These are phyloP conservation scores for Charaxes varanes DNA, from an alignment of 1,140 invertebrate genomes.

Conservation along the genomic window DNA sequence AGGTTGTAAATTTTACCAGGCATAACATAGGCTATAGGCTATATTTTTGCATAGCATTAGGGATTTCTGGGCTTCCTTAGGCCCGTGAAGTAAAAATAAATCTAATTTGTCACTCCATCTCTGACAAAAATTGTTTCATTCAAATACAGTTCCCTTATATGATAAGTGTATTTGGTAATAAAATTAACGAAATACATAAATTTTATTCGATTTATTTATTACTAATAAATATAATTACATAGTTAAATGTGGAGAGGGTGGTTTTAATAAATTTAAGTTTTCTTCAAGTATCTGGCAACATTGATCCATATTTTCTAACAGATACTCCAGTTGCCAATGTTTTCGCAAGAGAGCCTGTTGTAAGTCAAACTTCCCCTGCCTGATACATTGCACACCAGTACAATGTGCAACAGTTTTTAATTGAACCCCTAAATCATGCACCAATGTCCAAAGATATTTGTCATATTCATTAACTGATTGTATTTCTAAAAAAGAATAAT, in stretches of 20 bases:
- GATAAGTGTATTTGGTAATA: background rate
- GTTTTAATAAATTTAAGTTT: slow-evolving; percentile 70
- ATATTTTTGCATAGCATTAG: no score
- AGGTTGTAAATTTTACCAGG: no score
- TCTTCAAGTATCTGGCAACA: slow-evolving; percentile 73
- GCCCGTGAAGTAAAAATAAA: no score
- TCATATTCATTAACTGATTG: slow-evolving; percentile 89
- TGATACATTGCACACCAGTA: slow-evolving; percentile 84
- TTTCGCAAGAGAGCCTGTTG: slow-evolving; percentile 86
- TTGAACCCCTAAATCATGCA: slow-evolving; percentile 87
- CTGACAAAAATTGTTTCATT: no score
- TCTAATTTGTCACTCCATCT: no score
- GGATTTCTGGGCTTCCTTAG: no score
- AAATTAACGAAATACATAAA: background rate
- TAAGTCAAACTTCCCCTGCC: slow-evolving; percentile 88
- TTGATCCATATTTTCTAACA: slow-evolving; percentile 82
- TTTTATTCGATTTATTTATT: no score
- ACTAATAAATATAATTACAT: slow-evolving; percentile 18
- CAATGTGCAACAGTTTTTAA: slow-evolving; percentile 88
- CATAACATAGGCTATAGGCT: no score
- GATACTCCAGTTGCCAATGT: slow-evolving; percentile 85
- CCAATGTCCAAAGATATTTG: slow-evolving; percentile 81
- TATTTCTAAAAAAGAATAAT: slow-evolving; percentile 80
- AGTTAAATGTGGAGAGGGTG: slow-evolving; percentile 44
- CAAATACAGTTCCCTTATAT: no score